These are phyloP conservation scores for Channa striata DNA, from an alignment of 2,797 vertebrate genomes.

Conservation along the genomic window DNA sequence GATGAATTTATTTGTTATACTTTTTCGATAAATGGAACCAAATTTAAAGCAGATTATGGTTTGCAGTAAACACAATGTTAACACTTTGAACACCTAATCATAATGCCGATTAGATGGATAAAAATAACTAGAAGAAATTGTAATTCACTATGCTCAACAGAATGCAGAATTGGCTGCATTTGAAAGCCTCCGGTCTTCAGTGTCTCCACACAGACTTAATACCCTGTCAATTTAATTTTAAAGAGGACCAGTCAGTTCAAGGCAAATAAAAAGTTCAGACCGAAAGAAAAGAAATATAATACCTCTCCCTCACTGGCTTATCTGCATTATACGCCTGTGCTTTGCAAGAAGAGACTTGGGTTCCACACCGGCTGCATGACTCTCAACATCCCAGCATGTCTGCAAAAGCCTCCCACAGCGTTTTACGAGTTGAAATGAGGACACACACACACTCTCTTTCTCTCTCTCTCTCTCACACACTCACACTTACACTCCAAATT, in stretches of 20 bases:
- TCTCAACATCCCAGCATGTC: constrained; percentile 48
- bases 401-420: constrained; percentile 33
- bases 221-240: constrained; percentile 51
- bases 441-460: constrained; percentile 46
- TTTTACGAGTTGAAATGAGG: constrained; percentile 54
- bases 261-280: constrained; percentile 28
- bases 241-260: constrained; percentile 47
- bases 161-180: constrained; percentile 22
- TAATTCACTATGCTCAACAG: not conserved
- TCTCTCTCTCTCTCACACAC: too few relatives aligned
- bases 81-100: not conserved
- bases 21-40: not conserved
- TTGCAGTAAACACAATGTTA: not conserved
- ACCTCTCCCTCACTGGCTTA: not conserved
- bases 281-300: constrained; percentile 26
- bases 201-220: constrained; percentile 34
- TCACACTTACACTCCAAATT: constrained; percentile 29
- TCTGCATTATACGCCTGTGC: constrained; percentile 13
- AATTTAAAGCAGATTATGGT: constrained; percentile 1
- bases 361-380: constrained; percentile 16
- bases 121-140: not conserved
- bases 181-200: constrained; percentile 3
- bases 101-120: not conserved
- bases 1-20: too few relatives aligned
- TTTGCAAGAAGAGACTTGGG: constrained; percentile 8